Base-by-base conservation (phyloP, 2,888 invertebrate species). In the Apodemia duryi region DNA sequence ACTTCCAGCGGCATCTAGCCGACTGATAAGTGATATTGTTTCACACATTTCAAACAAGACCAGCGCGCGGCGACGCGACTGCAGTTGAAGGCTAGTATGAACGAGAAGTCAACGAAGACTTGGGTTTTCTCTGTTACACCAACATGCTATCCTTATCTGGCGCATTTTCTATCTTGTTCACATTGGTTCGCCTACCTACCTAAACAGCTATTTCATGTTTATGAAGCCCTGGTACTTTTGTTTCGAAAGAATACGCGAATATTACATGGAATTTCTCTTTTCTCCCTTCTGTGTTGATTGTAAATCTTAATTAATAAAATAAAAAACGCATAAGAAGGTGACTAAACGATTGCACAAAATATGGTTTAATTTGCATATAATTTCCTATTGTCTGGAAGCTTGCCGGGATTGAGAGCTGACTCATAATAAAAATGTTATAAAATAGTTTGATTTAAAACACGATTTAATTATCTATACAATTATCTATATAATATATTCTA, bases 201-300 rank as follows among this genome's bases (percentile, higher is more conserved):
- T 81, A 49, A n/a, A 75, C 90, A 67, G 65, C 43, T 54, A 72
- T 71, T 81, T 84, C 81, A 57, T 13, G 13, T 57, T 57, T 57
- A 57, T 90, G 83, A 75, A 77, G 80, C 87, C 91, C 91, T 91
- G 76, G 90, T 91, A 88, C 79, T 84, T 79, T 74, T 79, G 85
- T 89, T 88, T 88, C 88, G 87, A 87, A 89, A 90, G 87, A 89
- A 86, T 88, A 87, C 88, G 84, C 84, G 83, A 83, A 80, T 82
- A 73, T 79, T 74, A 78, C 74, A 76, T 74, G 70, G 64, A 63
- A 66, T 66, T 70, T 66, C 67, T 46, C 65, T 61, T 65, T 65
- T 63, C 41, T 51, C 4, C 63, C 38, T 38, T 61, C 11, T 11
- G 2, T 43, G 43, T 2, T 35, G 35, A 35, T 5, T 32, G 32